These are phyloP conservation scores for Eupsittula cactorum DNA, from an alignment of 2,113 vertebrate genomes.

Conservation along the genomic window DNA sequence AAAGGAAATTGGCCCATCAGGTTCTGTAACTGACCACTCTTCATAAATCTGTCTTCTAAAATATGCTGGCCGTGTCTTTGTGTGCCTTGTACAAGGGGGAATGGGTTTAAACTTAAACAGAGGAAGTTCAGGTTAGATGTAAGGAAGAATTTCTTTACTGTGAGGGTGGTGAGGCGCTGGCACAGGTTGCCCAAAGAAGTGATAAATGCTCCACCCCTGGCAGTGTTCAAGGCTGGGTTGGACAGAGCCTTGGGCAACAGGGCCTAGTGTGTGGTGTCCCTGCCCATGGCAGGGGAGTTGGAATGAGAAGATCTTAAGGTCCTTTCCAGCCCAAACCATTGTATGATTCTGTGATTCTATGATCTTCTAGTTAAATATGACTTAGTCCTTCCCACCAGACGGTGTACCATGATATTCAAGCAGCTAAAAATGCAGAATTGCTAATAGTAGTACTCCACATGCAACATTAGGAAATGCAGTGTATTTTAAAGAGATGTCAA, in stretches of 20 bases:
- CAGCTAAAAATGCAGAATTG: neutral
- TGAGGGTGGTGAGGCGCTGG: neutral
- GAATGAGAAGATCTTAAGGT: neutral
- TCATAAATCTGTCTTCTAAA: neutral
- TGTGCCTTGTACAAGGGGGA: neutral
- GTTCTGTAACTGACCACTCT: neutral
- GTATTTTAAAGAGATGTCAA: neutral
- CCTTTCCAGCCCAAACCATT: neutral
- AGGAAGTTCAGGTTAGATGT: neutral
- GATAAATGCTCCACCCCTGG: neutral
- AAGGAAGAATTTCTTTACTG: neutral
- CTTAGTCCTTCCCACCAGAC: neutral
- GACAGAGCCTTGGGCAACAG: neutral
- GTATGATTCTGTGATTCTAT: neutral
- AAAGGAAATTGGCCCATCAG: neutral
- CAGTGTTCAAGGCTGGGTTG: neutral
- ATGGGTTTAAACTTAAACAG: neutral
- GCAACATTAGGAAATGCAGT: neutral
- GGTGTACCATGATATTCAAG: neutral
- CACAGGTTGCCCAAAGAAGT: neutral
- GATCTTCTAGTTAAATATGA: neutral
- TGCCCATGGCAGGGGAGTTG: neutral
- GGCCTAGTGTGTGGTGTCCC: neutral
- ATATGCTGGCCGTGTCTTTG: neutral
- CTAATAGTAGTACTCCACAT: neutral